Evolutionary conservation across 2,113 vertebrate genomes (phyloP), one percentile per base, ranked within the genome.

Genomic region (Heliornis fulica): DNA sequence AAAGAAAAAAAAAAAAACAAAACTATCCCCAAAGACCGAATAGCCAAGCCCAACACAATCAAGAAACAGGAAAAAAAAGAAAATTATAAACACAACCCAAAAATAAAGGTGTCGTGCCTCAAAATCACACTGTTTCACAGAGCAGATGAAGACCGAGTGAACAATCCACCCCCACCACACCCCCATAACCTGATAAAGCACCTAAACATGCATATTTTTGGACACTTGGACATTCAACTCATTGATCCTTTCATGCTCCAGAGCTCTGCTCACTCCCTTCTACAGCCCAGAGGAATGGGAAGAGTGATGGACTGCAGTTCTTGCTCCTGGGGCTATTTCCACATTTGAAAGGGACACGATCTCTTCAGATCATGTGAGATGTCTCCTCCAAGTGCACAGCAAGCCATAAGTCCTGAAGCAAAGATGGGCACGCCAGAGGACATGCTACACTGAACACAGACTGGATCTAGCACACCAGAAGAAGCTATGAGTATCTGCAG

Each of bases 401-500:
- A 83, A 60, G 40, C 16, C 63, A 76, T n/a, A 64, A 31, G 32
- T 34, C 57, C 69, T 53, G 32, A n/a, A 8, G 78, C 65, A 64
- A 81, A 75, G 36, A 82, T 11, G 5, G 28, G 25, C 26, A 91
- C 4, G 7, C 53, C 53, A 12, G 17, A 13, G 31, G 26, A 45
- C 36, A 76, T 43, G n/a, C 32, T 46, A 19, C 31, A 13, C 43
- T 32, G 53, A 40, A 59, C 38, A 25, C 0, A 0, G 23, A 40
- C 25, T 12, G 9, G 38, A 68, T 64, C 34, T 23, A 15, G 31
- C 23, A 69, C 23, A 43, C 5, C 31, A 40, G 13, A 71, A 41
- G 50, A 50, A 59, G 13, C 38, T 31, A 21, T 0, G 0, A 32
- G 4, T 10, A 5, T 22, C 36, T 40, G 16, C n/a, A 6, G 53